Base-by-base conservation (phyloP, 2,113 vertebrate genomes). In the Nesoenas mayeri region DNA sequence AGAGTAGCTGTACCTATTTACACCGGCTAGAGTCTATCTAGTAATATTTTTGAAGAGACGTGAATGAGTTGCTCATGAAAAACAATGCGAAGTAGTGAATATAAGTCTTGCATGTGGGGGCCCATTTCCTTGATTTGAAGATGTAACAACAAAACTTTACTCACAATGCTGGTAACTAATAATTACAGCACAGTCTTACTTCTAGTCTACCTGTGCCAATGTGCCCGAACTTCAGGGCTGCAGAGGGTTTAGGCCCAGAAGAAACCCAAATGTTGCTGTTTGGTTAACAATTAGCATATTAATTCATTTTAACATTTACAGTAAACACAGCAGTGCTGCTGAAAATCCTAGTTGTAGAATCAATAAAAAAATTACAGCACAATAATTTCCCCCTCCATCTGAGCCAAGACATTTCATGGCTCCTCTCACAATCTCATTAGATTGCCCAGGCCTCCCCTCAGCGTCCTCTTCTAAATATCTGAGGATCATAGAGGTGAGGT, bases 401-500 rank as follows among this genome's bases (percentile, higher is more conserved):
- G 79, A 97, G 92, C 89, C 94, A 95, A 97, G 79, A 74, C 89
- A 96, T 87, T 47, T 88, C 88, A 95, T 80, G 82, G 95, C 81
- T 89, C 95, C 91, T 96, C 86, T 96, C 88, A 84, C 95, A 91
- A 92, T 89, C 94, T 95, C 93, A 60, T 7, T 77, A 97, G 91
- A 84, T 92, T 95, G 84, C 65, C 34, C 83, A 67, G 82, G 91
- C 91, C 48, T 90, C 92, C 78, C 80, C 85, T 86, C 82, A 48
- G 78, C 71, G 73, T 89, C 48, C 48, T 48, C 79, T 91, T 87
- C 96, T 72, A 89, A 94, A 88, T 95, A 94, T 94, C 96, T 62
- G 83, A 89, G 71, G 89, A 97, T 92, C 94, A 56, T 8, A 90
- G 97, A 97, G 96, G 97, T 97, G 97, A 98, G 96, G 95, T 97